Evolutionary conservation across 2,888 invertebrate species (phyloP).

Genomic region (Synergus laeviventris): DNA sequence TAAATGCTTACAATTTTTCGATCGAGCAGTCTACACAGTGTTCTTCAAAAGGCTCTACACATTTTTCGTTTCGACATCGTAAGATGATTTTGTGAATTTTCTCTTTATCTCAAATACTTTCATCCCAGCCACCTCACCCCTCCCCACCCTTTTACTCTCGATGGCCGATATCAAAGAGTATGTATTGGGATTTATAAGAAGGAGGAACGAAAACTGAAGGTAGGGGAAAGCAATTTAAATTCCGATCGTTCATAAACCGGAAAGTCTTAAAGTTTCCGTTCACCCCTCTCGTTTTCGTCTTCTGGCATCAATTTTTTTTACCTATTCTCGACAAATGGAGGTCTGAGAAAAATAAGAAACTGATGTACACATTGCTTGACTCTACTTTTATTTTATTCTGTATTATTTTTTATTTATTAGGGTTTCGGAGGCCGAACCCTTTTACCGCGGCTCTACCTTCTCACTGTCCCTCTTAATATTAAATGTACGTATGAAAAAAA

Average conservation of each 20-base stretch:
- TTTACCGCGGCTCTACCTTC: too few species aligned
- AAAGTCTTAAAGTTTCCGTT: conserved; percentile 56
- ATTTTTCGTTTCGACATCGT: conserved; percentile 4
- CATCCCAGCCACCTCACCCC: background rate
- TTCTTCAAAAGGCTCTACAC: background rate
- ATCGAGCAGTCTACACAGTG: background rate
- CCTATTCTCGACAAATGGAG: conserved; percentile 19
- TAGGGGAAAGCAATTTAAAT: conserved; percentile 67
- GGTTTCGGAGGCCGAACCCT: too few species aligned
- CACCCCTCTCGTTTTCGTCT: conserved; percentile 41
- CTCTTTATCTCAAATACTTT: conserved; percentile 32
- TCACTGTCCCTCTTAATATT: too few species aligned
- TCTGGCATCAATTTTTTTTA: conserved; percentile 30
- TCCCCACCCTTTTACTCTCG: conserved; percentile 38
- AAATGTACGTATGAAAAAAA: too few species aligned
- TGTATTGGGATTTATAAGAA: conserved; percentile 68
- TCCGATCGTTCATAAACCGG: conserved; percentile 68
- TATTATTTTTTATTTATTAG: too few species aligned
- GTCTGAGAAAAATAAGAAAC: background rate
- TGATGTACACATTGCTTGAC: background rate
- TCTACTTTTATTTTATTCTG: too few species aligned
- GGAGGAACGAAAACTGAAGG: conserved; percentile 61
- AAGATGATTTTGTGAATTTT: conserved; percentile 28
- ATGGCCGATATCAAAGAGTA: conserved; percentile 63
- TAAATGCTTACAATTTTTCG: background rate